phyloP scores from a whole-genome alignment of 2,888 invertebrate genomes.

The Alitta virens region DNA sequence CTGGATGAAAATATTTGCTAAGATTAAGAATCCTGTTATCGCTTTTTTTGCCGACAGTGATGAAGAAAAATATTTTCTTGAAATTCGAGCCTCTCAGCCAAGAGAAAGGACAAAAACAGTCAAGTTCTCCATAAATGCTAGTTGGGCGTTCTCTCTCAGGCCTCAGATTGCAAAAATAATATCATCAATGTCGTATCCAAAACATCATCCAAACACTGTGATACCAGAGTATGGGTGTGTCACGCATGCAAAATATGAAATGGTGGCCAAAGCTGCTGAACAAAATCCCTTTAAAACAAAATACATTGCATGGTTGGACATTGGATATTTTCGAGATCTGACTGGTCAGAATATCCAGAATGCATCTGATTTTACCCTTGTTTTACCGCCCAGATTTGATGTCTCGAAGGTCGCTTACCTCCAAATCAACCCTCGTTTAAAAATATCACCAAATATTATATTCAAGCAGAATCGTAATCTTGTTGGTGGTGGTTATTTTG shows the following conservation, averaged over 20 bases:
- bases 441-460: conserved; percentile 26
- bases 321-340: conserved; percentile 40
- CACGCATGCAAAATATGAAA: conserved; percentile 50
- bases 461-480: conserved; percentile 35
- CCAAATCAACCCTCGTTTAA: background rate
- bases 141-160: conserved; percentile 38
- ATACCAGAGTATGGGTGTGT: conserved; percentile 41
- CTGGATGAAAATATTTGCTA: conserved; percentile 42
- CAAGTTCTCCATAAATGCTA: conserved; percentile 27
- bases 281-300: conserved; percentile 36
- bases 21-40: conserved; percentile 39
- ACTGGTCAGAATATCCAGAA: conserved; percentile 1
- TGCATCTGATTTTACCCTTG: conserved; percentile 1
- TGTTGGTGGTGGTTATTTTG: conserved; percentile 44
- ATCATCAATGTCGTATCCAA: conserved; percentile 37
- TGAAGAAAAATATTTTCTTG: conserved; percentile 28
- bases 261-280: conserved; percentile 34
- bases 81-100: conserved; percentile 30
- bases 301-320: conserved; percentile 45
- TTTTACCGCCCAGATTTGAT: conserved; percentile 20
- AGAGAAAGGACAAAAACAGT: conserved; percentile 30
- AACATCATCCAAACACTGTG: conserved; percentile 42
- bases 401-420: background rate
- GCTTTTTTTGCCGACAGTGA: conserved; percentile 36
- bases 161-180: conserved; percentile 34